Evolutionary conservation across 1,140 invertebrate genomes (phyloP).

Genomic region (Ceratosolen fusciceps): DNA sequence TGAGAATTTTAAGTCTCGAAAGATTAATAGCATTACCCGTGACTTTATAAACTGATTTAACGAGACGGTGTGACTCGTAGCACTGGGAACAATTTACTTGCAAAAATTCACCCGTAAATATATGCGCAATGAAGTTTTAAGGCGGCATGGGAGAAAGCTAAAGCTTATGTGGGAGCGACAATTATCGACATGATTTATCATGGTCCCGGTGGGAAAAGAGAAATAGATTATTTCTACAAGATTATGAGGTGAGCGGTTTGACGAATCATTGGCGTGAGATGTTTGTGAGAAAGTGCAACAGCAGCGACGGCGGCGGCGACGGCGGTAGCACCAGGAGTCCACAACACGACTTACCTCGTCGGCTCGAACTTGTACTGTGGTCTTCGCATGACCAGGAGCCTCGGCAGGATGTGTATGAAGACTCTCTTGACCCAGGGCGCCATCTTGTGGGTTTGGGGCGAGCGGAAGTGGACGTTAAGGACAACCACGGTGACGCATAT

Average conservation of each 20-base stretch:
- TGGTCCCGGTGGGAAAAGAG: too few relatives aligned
- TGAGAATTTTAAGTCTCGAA: too few relatives aligned
- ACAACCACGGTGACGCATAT: slow-evolving; percentile 99
- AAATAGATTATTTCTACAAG: too few relatives aligned
- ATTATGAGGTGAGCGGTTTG: too few relatives aligned
- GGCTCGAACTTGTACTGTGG: slow-evolving; percentile 87
- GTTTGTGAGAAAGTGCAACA: too few relatives aligned
- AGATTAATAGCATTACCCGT: slow-evolving; percentile 23
- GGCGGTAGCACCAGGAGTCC: background rate
- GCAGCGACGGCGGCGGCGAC: too few relatives aligned
- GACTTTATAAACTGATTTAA: slow-evolving; percentile 16
- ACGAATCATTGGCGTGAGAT: too few relatives aligned
- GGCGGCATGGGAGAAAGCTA: background rate
- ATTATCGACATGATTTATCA: too few relatives aligned
- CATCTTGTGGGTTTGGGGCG: slow-evolving; percentile 95
- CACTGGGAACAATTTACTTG: background rate
- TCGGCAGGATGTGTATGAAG: slow-evolving; percentile 92
- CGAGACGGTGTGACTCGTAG: background rate
- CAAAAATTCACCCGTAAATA: background rate
- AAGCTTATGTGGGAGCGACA: too few relatives aligned
- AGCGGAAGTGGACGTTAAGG: slow-evolving; percentile 96
- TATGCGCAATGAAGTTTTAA: background rate
- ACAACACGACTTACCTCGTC: slow-evolving; percentile 75
- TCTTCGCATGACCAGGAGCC: slow-evolving; percentile 85
- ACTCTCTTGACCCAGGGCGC: slow-evolving; percentile 93